These are phyloP conservation scores for Cheilosia grossa DNA, from an alignment of 2,888 invertebrate species.

Conservation along the genomic window DNA sequence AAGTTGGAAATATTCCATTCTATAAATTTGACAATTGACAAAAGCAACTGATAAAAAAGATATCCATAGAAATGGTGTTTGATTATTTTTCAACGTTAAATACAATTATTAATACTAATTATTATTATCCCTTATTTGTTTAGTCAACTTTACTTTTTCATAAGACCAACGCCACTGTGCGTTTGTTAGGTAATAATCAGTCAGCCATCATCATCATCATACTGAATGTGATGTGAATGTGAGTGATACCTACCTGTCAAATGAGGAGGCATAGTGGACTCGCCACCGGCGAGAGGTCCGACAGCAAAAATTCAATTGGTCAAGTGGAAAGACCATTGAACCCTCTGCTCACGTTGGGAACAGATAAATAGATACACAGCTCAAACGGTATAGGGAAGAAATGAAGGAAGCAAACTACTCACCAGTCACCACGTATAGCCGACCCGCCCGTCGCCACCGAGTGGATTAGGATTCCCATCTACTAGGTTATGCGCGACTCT, in stretches of 20 bases:
- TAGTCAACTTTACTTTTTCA: background rate
- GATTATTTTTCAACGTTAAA: too few relatives aligned
- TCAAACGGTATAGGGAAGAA: slow-evolving; percentile 26
- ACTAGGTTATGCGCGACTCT: slow-evolving; percentile 21
- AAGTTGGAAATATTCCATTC: too few relatives aligned
- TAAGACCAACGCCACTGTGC: slow-evolving; percentile 38
- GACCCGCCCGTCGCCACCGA: background rate
- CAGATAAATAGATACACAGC: slow-evolving; percentile 29
- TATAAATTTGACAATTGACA: too few relatives aligned
- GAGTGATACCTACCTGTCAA: slow-evolving; percentile 44
- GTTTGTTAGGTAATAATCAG: slow-evolving; percentile 29
- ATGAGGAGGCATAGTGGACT: slow-evolving; percentile 17
- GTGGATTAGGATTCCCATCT: slow-evolving; percentile 53
- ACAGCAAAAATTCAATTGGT: slow-evolving; percentile 60
- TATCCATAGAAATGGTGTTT: too few relatives aligned
- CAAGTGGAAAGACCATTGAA: slow-evolving; percentile 63
- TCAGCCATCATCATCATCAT: slow-evolving; percentile 42
- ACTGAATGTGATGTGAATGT: slow-evolving; percentile 30
- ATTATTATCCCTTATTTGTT: too few relatives aligned
- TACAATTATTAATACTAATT: too few relatives aligned
- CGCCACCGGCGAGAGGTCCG: slow-evolving; percentile 22
- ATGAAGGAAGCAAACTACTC: slow-evolving; percentile 37
- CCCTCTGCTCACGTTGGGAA: slow-evolving; percentile 11
- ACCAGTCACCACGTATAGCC: slow-evolving; percentile 19
- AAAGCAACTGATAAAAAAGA: too few relatives aligned